A percentile compares a stretch with the other conserved stretches of the same genome.
phyloP scores from a whole-genome alignment of 2,888 invertebrate genomes.

The Chironomus tentans region DNA sequence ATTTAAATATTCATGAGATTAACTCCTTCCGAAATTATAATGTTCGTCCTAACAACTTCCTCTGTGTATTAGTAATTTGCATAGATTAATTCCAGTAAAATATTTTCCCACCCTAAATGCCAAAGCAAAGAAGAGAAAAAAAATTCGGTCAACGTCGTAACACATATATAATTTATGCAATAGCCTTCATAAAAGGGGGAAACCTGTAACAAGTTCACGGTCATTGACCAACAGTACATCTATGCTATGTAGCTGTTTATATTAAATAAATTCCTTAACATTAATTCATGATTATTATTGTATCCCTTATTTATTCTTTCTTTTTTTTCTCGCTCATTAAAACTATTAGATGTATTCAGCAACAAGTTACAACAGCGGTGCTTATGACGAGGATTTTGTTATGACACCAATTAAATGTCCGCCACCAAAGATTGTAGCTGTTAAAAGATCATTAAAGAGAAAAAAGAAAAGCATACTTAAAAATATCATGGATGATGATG shows the following conservation, averaged over 20 bases:
- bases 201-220: slow-evolving; percentile 18
- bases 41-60: too few relatives aligned
- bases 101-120: neutral
- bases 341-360: neutral
- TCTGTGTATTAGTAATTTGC: too few relatives aligned
- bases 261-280: neutral
- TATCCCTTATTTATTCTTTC: neutral
- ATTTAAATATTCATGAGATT: too few relatives aligned
- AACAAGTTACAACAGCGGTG: neutral
- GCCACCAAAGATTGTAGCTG: slow-evolving; percentile 21
- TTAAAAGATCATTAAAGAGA: slow-evolving; percentile 13
- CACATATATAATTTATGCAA: slow-evolving; percentile 18
- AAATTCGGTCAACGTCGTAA: slow-evolving; percentile 11
- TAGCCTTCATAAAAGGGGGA: neutral
- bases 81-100: too few relatives aligned
- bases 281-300: neutral
- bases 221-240: neutral
- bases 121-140: neutral
- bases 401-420: slow-evolving; percentile 24
- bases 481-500: slow-evolving; percentile 22
- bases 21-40: too few relatives aligned
- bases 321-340: neutral
- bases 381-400: slow-evolving; percentile 11
- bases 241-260: too few relatives aligned
- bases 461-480: neutral